These are phyloP conservation scores for Unio delphinus DNA, from an alignment of 2,888 invertebrate species.

Conservation along the genomic window DNA sequence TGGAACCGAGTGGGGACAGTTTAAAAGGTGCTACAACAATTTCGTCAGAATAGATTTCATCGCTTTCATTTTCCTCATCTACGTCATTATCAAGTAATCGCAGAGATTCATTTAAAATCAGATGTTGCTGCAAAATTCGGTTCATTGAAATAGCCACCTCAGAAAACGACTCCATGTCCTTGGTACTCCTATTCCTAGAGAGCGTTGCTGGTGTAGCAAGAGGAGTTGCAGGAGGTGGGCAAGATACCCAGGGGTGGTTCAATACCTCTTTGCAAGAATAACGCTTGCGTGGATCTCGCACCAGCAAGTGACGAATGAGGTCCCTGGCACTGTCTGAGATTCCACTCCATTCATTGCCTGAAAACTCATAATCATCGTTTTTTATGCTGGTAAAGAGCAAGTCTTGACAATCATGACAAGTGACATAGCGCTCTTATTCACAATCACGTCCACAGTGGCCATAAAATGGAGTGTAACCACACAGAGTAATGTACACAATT, in stretches of 20 bases:
- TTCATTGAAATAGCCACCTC: slow-evolving; percentile 97
- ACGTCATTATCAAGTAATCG: slow-evolving; percentile 30
- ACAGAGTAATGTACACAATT: slow-evolving; percentile 89
- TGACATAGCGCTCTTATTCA: slow-evolving; percentile 96
- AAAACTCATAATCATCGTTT: slow-evolving; percentile 81
- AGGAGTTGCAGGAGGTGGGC: slow-evolving; percentile 68
- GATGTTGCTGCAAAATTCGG: slow-evolving; percentile 92
- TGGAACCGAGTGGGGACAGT: slow-evolving; percentile 87
- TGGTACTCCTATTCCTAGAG: slow-evolving; percentile 93
- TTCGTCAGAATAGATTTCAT: slow-evolving; percentile 49
- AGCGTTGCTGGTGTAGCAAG: slow-evolving; percentile 89
- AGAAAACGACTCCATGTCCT: slow-evolving; percentile 94
- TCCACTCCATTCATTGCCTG: slow-evolving; percentile 88
- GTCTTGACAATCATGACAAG: slow-evolving; percentile 86
- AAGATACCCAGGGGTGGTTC: too few relatives aligned
- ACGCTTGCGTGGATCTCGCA: too few relatives aligned
- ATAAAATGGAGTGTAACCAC: slow-evolving; percentile 98
- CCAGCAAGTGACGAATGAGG: too few relatives aligned
- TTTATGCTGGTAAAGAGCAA: slow-evolving; percentile 93
- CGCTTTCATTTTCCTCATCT: slow-evolving; percentile 43
- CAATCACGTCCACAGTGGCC: slow-evolving; percentile 94
- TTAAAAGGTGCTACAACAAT: slow-evolving; percentile 76
- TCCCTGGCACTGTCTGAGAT: slow-evolving; percentile 77
- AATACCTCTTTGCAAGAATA: too few relatives aligned
- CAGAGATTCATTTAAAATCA: slow-evolving; percentile 74